Conservation (phyloP, 1,140 invertebrate genomes). For the Wiebesia pumilae region DNA sequence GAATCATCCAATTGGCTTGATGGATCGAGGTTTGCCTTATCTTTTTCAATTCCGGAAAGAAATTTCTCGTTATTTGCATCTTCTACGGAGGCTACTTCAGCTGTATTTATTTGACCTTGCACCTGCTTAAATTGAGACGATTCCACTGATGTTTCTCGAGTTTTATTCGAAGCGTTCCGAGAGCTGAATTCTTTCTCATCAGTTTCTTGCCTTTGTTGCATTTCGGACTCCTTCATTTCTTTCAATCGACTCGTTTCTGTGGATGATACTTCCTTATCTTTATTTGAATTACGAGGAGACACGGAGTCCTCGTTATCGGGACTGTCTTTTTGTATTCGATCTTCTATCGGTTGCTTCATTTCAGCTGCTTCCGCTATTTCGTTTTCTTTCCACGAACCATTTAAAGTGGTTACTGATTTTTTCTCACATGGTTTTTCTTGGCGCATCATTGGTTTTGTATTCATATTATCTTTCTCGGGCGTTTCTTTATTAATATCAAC, state of each 20-base stretch:
- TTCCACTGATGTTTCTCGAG: not conserved
- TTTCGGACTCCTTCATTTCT: not conserved
- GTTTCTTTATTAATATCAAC: not conserved
- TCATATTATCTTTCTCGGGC: conserved; percentile 7
- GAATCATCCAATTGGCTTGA: not conserved
- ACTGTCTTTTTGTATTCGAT: not conserved
- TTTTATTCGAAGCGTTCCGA: not conserved
- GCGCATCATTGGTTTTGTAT: not conserved
- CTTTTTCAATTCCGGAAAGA: not conserved
- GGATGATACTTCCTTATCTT: conserved; percentile 1
- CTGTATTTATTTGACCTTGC: conserved; percentile 18
- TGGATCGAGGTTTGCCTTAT: not conserved
- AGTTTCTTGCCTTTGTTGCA: not conserved
- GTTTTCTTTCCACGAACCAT: not conserved
- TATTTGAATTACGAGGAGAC: not conserved
- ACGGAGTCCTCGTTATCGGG: not conserved
- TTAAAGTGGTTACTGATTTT: conserved; percentile 29
- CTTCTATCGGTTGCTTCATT: not conserved
- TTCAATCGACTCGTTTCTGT: not conserved
- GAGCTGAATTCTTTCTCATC: not conserved
- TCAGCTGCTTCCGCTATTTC: not conserved
- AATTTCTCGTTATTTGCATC: not conserved
- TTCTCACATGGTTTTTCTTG: not conserved
- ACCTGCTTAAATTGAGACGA: not conserved
- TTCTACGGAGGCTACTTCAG: not conserved